phyloP scores from a whole-genome alignment of 92 coral and sea anemone species.

The Zoanthus solanderi region DNA sequence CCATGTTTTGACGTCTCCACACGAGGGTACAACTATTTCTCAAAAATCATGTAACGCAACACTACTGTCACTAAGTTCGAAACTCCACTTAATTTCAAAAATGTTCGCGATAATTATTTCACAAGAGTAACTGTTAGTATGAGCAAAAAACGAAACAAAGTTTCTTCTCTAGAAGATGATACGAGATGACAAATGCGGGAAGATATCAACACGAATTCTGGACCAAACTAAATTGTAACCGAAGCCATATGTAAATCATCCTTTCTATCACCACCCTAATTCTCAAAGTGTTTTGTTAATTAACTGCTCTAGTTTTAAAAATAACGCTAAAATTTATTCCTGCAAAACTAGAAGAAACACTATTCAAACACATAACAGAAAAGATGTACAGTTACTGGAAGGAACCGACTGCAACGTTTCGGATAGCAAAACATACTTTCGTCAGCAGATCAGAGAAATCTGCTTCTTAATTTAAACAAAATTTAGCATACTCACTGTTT shows the following conservation, averaged over 20 bases:
- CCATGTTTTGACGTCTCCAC: slow-evolving; percentile 28
- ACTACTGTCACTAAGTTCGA: neutral
- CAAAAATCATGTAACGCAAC: slow-evolving; percentile 1
- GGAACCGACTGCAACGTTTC: too few species aligned
- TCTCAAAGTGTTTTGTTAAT: slow-evolving; percentile 22
- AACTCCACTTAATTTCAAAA: slow-evolving; percentile 14
- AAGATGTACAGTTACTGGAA: neutral
- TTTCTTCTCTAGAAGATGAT: slow-evolving; percentile 3
- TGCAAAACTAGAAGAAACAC: slow-evolving; percentile 6
- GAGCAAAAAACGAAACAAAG: neutral
- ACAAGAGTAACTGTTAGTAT: neutral
- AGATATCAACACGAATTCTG: neutral
- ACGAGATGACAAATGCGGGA: neutral
- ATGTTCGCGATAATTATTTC: neutral
- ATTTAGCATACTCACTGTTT: slow-evolving; percentile 35
- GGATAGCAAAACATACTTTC: neutral
- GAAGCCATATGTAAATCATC: neutral
- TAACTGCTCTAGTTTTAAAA: slow-evolving; percentile 22
- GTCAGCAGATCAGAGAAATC: neutral
- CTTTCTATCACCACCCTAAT: slow-evolving; percentile 34
- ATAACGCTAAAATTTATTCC: slow-evolving; percentile 11
- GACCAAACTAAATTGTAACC: neutral
- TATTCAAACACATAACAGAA: neutral
- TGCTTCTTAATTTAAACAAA: neutral
- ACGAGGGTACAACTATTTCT: slow-evolving; percentile 2